Evolutionary conservation across 2,113 vertebrate species (phyloP).

Genomic region (Hipposideros armiger): DNA sequence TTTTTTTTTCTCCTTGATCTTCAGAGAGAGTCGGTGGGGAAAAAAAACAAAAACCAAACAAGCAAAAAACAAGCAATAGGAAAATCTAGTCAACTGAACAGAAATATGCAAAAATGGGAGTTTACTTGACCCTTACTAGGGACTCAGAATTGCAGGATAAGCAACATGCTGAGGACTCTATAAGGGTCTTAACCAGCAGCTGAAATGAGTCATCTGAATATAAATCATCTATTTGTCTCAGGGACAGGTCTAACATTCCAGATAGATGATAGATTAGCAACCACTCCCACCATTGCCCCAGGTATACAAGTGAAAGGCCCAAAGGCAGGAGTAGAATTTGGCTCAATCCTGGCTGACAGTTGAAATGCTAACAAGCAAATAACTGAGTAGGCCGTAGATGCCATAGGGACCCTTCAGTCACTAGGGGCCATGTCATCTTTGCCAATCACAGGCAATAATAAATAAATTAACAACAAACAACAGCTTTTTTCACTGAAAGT

Average conservation of each 20-base stretch:
- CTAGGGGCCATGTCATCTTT: background rate
- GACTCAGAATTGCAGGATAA: background rate
- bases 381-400: background rate
- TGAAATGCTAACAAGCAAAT: background rate
- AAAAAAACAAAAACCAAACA: too few species aligned
- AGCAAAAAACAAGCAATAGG: background rate
- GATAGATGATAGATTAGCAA: background rate
- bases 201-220: background rate
- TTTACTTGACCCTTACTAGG: background rate
- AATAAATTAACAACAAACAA: background rate
- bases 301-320: background rate
- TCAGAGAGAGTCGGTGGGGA: background rate
- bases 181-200: background rate
- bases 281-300: background rate
- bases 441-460: background rate
- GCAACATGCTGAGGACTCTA: background rate
- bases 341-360: background rate
- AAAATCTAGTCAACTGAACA: background rate
- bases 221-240: background rate
- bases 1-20: background rate
- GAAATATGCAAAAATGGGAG: background rate
- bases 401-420: background rate
- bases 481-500: background rate
- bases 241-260: background rate
- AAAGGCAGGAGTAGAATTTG: background rate